Base-by-base conservation (phyloP, 2,888 invertebrate species). In the Zygogramma bicolorata region DNA sequence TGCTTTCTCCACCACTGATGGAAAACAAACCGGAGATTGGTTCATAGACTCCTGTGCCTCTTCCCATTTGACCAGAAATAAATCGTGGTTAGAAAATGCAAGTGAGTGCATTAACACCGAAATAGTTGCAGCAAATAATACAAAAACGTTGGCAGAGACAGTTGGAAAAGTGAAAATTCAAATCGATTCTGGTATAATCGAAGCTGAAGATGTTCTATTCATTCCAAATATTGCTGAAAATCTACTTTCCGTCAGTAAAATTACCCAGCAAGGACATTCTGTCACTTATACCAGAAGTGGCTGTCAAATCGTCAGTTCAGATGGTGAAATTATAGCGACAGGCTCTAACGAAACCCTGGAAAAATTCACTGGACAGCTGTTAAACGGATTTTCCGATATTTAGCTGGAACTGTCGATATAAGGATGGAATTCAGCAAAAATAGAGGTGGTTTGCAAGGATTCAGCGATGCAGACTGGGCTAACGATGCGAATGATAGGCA, bases 1-100 rank as follows among this genome's bases (percentile, higher is more conserved):
- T 1, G n/a, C 3, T 13, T 42, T 0, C n/a, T 42, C 6, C 4
- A 42, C 40, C 10, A 0, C n/a, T n/a, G 40, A 42, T n/a, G 6
- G 13, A n/a, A n/a, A n/a, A 42, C 65, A 71, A 25, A 77, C 75
- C 49, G 20, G 42, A 3, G 79, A 81, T 29, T 82, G 75, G 73
- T 82, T 79, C 29, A 31, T 81, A 4, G 79, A 82, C 42, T 77
- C 77, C 1, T 81, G 80, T 6, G 81, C 81, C 10, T 80, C 74
- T 69, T 57, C 49, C 3, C 78, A 79, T 71, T 58, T 77, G 20
- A 78, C 78, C 13, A 59, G 71, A n/a, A 31, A 38, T 22, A 61
- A 62, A 49, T 62, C 65, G 31, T 71, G 71, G 68, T 22, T 71
- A 31, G 27, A 71, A 53, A 29, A 65, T 22, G 42, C 65, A 13